These are phyloP conservation scores for Hyles lineata DNA, from an alignment of 2,888 invertebrate species.

Conservation along the genomic window DNA sequence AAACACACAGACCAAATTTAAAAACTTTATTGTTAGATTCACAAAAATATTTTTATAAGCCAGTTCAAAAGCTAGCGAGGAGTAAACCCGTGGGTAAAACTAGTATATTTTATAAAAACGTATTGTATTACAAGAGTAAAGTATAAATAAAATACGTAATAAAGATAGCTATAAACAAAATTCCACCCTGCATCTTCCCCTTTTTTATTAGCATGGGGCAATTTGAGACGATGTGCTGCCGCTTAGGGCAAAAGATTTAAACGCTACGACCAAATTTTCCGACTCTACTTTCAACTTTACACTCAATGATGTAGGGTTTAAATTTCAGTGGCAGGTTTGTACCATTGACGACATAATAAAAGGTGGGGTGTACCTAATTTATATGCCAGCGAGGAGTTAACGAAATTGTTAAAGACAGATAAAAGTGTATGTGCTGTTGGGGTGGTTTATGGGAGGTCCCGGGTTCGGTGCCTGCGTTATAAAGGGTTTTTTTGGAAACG, in stretches of 20 bases:
- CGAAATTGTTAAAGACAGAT: constrained; percentile 84
- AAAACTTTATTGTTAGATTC: too few relatives aligned
- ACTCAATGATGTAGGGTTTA: constrained; percentile 39
- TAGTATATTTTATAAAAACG: constrained; percentile 67
- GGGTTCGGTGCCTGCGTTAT: constrained; percentile 43
- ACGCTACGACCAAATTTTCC: constrained; percentile 4
- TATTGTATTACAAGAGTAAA: constrained; percentile 75
- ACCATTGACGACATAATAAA: constrained; percentile 44
- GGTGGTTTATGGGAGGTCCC: constrained; percentile 76
- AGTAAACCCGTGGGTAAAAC: neutral
- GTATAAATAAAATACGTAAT: constrained; percentile 81
- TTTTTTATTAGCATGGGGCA: constrained; percentile 83
- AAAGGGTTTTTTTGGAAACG: constrained; percentile 23
- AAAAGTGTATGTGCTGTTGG: constrained; percentile 80
- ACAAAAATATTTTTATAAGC: too few relatives aligned
- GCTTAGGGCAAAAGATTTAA: constrained; percentile 50
- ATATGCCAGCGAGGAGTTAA: constrained; percentile 82
- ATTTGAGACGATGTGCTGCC: constrained; percentile 81
- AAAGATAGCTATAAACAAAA: constrained; percentile 84
- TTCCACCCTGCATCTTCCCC: constrained; percentile 76
- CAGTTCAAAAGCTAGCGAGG: too few relatives aligned
- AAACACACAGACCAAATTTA: too few relatives aligned
- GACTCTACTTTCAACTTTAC: neutral
- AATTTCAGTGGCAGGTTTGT: constrained; percentile 35
- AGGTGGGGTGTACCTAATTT: constrained; percentile 70